Evolutionary conservation across 1,140 invertebrate species (phyloP), one percentile per base, ranked within the genome.

Genomic region (Dendroctonus ponderosae): DNA sequence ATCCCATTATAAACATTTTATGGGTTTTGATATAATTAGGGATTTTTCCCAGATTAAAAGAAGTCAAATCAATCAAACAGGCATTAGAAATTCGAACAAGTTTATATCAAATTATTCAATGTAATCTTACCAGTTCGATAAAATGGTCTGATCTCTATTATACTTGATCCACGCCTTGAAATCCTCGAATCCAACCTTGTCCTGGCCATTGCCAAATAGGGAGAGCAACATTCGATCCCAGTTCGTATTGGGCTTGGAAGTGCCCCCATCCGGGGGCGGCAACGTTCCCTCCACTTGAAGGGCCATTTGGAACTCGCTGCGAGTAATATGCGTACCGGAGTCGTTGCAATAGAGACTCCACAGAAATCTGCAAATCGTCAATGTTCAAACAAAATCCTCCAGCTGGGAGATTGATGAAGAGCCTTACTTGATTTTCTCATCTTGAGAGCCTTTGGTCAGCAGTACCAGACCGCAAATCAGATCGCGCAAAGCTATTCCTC

Each of bases 341-440:
- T 93, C 91, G 74, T 91, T 92, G 52, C 88, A 87, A 79, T 93
- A 94, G n/a, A 94, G 80, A 43, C 88, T 89, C 86, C 91, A 94
- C 40, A 94, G 81, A 79, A 93, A 93, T 85, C 85, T 82, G 79
- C 11, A 67, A 61, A 37, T 7, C n/a, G 37, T 38, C 14, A 46
- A 50, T 46, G 52, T 7, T 52, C 41, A 62, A 52, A 6, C 6
- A n/a, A 15, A 6, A 46, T 14, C 12, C 2, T 46, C 46, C 7
- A 40, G 6, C 14, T 39, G 6, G 38, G 4, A 44, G 39, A n/a
- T 8, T 0, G n/a, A 43, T 44, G 44, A 5, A 4, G 4, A 37
- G 11, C 15, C 83, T 86, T 84, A 94, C 91, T 89, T 91, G 54
- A 91, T 89, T 84, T 91, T 93, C 76, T 95, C 92, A 71, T 93